These are phyloP conservation scores for Eospalax fontanierii DNA, from an alignment of 2,797 vertebrate species.

Conservation along the genomic window DNA sequence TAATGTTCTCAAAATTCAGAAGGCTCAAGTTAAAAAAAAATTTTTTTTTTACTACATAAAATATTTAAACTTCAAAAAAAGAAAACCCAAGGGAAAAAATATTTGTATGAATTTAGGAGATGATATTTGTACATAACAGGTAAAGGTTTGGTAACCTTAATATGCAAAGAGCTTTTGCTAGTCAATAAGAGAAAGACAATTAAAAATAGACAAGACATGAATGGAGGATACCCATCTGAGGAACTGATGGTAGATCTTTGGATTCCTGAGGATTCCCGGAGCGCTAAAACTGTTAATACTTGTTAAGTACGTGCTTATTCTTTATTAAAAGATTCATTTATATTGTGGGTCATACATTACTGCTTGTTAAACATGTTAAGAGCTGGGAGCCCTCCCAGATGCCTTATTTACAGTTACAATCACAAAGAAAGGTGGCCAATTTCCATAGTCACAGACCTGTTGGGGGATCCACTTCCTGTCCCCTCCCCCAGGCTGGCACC, in stretches of 20 bases:
- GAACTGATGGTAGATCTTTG: not conserved
- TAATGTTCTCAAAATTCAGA: slow-evolving; percentile 50
- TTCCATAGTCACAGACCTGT: not conserved
- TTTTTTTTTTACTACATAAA: slow-evolving; percentile 40
- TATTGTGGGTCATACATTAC: slow-evolving; percentile 54
- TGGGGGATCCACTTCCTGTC: not conserved
- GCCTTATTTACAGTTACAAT: slow-evolving; percentile 67
- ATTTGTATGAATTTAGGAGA: not conserved
- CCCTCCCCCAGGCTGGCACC: not conserved
- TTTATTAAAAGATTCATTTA: slow-evolving; percentile 80
- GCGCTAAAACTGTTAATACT: slow-evolving; percentile 74
- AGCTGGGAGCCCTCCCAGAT: slow-evolving; percentile 62
- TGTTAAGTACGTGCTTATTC: slow-evolving; percentile 80
- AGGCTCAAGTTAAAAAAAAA: not conserved
- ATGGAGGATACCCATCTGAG: not conserved
- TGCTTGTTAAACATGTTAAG: slow-evolving; percentile 74
- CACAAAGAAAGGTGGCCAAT: slow-evolving; percentile 47
- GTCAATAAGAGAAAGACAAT: slow-evolving; percentile 64
- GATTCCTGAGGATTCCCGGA: slow-evolving; percentile 38
- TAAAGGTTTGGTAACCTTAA: slow-evolving; percentile 65
- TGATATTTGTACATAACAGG: not conserved
- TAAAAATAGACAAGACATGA: not conserved
- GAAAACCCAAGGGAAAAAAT: not conserved
- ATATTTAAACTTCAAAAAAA: slow-evolving; percentile 19
- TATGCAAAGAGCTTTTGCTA: slow-evolving; percentile 78